phyloP scores from a whole-genome alignment of 64 coral and sea anemone genomes.

The Exaiptasia diaphana region DNA sequence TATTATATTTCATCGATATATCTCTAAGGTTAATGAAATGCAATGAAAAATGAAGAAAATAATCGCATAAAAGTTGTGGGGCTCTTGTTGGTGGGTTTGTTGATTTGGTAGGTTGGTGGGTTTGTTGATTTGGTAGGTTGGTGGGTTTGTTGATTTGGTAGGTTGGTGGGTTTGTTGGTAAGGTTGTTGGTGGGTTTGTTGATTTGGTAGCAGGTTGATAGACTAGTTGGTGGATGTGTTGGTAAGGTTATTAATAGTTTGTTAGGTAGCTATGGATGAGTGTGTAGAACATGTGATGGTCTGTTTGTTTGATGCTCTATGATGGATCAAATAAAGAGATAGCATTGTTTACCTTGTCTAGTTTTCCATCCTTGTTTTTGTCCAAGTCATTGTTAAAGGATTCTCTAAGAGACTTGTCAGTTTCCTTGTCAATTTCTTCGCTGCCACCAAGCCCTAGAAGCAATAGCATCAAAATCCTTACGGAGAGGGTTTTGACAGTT shows the following conservation, averaged over 20 bases:
- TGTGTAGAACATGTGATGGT: too few species aligned
- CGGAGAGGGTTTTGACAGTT: neutral
- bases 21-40: neutral
- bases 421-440: neutral
- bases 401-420: constrained; percentile 7
- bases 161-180: neutral
- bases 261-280: neutral
- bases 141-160: neutral
- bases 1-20: neutral
- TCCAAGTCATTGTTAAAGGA: constrained; percentile 74
- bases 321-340: neutral
- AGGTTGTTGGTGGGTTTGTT: neutral
- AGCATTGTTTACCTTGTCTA: constrained; percentile 51
- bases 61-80: too few species aligned
- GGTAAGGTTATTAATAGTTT: neutral
- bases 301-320: too few species aligned
- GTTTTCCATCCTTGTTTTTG: constrained; percentile 54
- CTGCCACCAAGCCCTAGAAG: neutral
- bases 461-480: neutral
- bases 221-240: neutral
- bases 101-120: too few species aligned
- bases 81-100: too few species aligned
- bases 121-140: too few species aligned
- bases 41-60: too few species aligned
- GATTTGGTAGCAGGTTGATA: neutral